Conservation (phyloP, 1,140 invertebrate genomes). For the Telenomus remus region DNA sequence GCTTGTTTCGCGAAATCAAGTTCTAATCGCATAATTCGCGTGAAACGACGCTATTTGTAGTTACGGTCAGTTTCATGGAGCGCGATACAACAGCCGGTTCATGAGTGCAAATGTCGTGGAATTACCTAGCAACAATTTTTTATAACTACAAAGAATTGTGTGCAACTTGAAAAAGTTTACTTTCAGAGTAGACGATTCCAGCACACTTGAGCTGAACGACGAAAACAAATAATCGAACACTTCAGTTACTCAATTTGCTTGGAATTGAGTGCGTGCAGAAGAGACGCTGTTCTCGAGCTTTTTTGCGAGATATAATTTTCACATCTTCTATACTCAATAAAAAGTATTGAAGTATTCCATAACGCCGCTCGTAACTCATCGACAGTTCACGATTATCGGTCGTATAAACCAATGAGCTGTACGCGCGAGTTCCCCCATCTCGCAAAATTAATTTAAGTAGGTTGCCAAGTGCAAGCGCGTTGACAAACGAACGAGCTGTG, state of each 20-base stretch:
- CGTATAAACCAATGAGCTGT: conserved; percentile 42
- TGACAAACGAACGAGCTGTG: conserved; percentile 57
- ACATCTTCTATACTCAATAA: no score
- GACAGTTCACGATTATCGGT: conserved; percentile 41
- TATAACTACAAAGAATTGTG: conserved; percentile 13
- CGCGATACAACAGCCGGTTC: conserved; percentile 16
- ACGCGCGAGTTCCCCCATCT: conserved; percentile 47
- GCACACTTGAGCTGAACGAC: no score
- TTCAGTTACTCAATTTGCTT: no score
- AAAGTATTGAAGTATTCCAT: no score
- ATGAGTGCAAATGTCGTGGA: conserved; percentile 20
- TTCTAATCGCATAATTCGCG: conserved; percentile 69
- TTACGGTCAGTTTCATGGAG: conserved; percentile 54
- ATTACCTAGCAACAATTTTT: conserved; percentile 13
- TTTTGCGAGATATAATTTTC: no score
- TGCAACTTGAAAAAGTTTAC: no score
- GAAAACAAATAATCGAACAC: no score
- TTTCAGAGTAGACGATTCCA: no score
- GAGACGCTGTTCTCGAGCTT: no score
- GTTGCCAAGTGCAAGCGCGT: conserved; percentile 56
- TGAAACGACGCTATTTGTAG: conserved; percentile 71
- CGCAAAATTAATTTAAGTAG: conserved; percentile 56
- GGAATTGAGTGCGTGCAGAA: no score
- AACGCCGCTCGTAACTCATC: conserved; percentile 9
- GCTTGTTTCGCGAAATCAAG: conserved; percentile 55